These are phyloP conservation scores for Eudasyphora cyanicolor DNA, from an alignment of 2,888 invertebrate genomes.

Conservation along the genomic window DNA sequence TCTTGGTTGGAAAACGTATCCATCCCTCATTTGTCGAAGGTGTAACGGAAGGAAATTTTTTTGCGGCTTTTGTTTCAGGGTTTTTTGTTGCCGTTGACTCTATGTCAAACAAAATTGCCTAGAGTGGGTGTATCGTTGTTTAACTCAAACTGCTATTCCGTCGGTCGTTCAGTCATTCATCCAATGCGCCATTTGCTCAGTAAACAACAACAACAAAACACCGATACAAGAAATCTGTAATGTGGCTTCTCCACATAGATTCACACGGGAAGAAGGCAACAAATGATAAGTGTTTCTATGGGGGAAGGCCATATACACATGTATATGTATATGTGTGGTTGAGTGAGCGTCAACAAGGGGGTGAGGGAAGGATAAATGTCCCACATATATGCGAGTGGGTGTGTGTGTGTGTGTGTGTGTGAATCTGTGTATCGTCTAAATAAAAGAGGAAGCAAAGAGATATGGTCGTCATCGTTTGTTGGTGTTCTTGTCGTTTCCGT, in stretches of 20 bases:
- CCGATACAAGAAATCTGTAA: background rate
- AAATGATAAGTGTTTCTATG: slow-evolving; percentile 1
- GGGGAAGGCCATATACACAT: too few relatives aligned
- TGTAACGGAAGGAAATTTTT: slow-evolving; percentile 29
- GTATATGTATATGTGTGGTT: background rate
- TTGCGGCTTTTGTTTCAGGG: slow-evolving; percentile 4
- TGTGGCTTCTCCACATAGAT: slow-evolving; percentile 15
- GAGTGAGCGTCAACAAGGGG: background rate
- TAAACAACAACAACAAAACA: background rate
- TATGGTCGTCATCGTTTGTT: background rate
- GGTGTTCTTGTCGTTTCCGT: slow-evolving; percentile 17
- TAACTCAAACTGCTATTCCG: background rate
- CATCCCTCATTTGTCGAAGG: slow-evolving; percentile 36
- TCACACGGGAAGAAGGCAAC: background rate
- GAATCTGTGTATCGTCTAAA: slow-evolving; percentile 3
- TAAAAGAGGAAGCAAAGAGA: slow-evolving; percentile 11
- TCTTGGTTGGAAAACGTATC: background rate
- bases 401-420: background rate
- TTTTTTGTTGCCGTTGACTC: background rate
- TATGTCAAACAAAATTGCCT: slow-evolving; percentile 24
- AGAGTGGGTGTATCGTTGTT: slow-evolving; percentile 36
- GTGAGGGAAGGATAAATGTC: too few relatives aligned
- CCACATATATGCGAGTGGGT: background rate
- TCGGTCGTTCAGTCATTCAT: background rate
- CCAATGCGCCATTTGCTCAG: background rate